A percentile compares a stretch with the other conserved stretches of the same genome.
Conservation (phyloP, 2,797 vertebrate genomes). For the Menidia menidia region DNA sequence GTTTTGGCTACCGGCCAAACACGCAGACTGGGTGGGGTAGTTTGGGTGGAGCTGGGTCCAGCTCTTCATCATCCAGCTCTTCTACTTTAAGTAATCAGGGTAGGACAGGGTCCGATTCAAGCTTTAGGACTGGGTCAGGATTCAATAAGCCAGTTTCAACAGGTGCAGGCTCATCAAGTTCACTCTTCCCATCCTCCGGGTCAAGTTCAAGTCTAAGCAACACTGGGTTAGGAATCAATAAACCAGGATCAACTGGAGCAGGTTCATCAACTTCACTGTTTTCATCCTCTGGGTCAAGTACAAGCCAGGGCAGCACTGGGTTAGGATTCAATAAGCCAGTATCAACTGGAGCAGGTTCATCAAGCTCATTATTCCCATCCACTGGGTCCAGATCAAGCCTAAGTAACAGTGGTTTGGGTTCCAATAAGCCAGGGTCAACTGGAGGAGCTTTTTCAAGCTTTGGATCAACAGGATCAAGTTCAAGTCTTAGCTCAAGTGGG, state of each 20-base stretch:
- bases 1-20: accelerated
- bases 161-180: conserved; percentile 1
- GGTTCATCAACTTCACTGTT: conserved; percentile 17
- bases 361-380: neutral
- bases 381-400: too few species aligned
- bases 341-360: conserved; percentile 23
- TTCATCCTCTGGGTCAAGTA: neutral
- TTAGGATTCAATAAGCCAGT: neutral
- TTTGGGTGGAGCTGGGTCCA: conserved; percentile 19
- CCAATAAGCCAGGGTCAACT: conserved; percentile 34
- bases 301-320: neutral
- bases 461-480: conserved; percentile 12
- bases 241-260: conserved; percentile 3
- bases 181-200: neutral
- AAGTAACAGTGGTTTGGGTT: neutral
- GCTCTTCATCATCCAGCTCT: conserved; percentile 12
- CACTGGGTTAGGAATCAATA: conserved; percentile 4
- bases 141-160: conserved; percentile 19
- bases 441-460: conserved; percentile 10
- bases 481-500: conserved; percentile 14
- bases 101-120: conserved; percentile 15
- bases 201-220: conserved; percentile 1
- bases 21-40: neutral
- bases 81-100: conserved; percentile 2
- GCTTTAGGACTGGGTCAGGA: conserved; percentile 2